A percentile compares a stretch with the other conserved stretches of the same genome.
Conservation (phyloP, 2,113 vertebrate genomes). For the Stegastes partitus region DNA sequence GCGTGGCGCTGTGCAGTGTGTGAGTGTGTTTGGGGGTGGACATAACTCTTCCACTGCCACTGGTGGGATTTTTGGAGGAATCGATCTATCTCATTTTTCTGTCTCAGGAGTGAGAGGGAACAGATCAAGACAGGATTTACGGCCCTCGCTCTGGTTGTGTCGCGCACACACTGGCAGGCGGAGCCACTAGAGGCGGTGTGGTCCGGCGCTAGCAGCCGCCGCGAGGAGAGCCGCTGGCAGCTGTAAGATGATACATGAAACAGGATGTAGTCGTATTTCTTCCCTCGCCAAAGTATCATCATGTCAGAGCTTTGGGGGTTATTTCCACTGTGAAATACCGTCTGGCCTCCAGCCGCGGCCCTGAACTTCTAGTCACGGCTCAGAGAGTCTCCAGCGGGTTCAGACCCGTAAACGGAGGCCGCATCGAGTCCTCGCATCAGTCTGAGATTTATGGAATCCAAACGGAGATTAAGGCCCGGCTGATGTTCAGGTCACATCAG, state of each 20-base stretch:
- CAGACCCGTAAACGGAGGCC: too few species aligned
- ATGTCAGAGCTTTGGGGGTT: background rate
- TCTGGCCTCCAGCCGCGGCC: slow-evolving; percentile 5
- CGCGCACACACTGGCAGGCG: background rate
- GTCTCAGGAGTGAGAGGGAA: slow-evolving; percentile 40
- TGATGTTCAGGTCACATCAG: too few species aligned
- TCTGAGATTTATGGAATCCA: too few species aligned
- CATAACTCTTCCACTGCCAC: slow-evolving; percentile 40
- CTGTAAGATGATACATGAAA: slow-evolving; percentile 34
- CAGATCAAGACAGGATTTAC: slow-evolving; percentile 47
- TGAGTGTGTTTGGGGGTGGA: slow-evolving; percentile 1
- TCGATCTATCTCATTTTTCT: slow-evolving; percentile 58
- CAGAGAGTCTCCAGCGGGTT: too few species aligned
- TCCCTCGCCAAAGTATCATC: background rate
- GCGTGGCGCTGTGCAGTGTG: slow-evolving; percentile 34
- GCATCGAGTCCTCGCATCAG: too few species aligned
- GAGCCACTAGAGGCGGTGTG: slow-evolving; percentile 58
- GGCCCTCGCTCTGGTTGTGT: background rate
- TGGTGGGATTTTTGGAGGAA: slow-evolving; percentile 43
- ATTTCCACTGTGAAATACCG: slow-evolving; percentile 28
- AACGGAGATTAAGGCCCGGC: too few species aligned
- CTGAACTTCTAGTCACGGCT: slow-evolving; percentile 8
- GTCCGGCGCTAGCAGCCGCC: slow-evolving; percentile 28
- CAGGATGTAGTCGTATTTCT: slow-evolving; percentile 41
- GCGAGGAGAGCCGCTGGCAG: slow-evolving; percentile 16